These are phyloP conservation scores for Melanotaenia trifasciata DNA, from an alignment of 2,797 vertebrate species.

Conservation along the genomic window DNA sequence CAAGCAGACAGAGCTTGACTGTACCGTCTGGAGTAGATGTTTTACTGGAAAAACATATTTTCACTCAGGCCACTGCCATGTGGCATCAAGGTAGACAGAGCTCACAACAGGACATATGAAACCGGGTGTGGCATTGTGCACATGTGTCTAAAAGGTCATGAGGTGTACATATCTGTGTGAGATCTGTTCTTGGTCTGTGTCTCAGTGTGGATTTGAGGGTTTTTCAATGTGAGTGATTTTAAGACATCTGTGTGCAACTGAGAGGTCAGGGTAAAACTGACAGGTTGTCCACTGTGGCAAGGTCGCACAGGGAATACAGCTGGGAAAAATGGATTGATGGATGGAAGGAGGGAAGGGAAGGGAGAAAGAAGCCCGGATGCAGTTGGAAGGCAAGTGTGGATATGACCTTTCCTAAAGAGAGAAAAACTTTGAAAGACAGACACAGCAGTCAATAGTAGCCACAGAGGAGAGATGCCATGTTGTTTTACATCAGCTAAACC, in stretches of 20 bases:
- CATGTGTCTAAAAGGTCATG: conserved; percentile 14
- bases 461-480: conserved; percentile 24
- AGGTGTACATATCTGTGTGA: conserved; percentile 2
- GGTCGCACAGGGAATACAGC: conserved; percentile 62
- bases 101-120: conserved; percentile 6
- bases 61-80: too few relatives aligned
- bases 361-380: conserved; percentile 33
- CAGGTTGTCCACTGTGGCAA: conserved; percentile 61
- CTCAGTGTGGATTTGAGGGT: conserved; percentile 4
- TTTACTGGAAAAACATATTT: too few relatives aligned
- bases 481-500: conserved; percentile 31
- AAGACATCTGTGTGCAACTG: conserved; percentile 20
- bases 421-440: conserved; percentile 59
- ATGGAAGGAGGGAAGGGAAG: conserved; percentile 13
- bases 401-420: conserved; percentile 46
- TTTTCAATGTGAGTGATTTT: conserved; percentile 7
- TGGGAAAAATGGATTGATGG: conserved; percentile 56
- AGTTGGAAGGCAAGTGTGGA: conserved; percentile 29
- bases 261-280: conserved; percentile 64
- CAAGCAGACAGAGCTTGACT: too few relatives aligned
- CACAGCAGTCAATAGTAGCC: conserved; percentile 14
- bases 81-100: background rate
- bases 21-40: too few relatives aligned
- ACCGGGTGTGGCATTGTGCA: conserved; percentile 1
- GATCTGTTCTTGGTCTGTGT: conserved; percentile 7